Evolutionary conservation across 1,140 invertebrate genomes (phyloP).

Genomic region (Amyelois transitella): DNA sequence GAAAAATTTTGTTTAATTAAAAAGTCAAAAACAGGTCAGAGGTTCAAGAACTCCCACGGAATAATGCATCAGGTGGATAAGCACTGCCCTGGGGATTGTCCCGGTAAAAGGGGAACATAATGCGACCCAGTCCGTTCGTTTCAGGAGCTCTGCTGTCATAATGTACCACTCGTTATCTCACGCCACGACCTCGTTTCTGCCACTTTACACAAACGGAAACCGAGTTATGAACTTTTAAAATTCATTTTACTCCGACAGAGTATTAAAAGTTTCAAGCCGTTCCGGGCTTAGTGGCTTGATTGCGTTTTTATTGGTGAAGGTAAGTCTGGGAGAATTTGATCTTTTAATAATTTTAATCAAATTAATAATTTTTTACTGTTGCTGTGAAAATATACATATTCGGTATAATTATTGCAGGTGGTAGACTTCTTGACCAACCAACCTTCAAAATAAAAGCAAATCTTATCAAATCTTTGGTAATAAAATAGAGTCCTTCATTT

Average conservation of each 20-base stretch:
- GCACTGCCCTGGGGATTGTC: neutral
- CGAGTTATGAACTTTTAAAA: slow-evolving; percentile 47
- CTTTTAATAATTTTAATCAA: too few species aligned
- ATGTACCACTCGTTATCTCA: slow-evolving; percentile 46
- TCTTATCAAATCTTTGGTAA: too few species aligned
- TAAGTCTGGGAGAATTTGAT: neutral
- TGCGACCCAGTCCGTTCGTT: neutral
- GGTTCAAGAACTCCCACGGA: neutral
- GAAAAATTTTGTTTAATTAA: neutral
- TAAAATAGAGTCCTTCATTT: too few species aligned
- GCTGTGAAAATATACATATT: too few species aligned
- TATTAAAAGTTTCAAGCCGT: neutral
- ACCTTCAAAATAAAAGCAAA: too few species aligned
- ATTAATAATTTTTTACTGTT: too few species aligned
- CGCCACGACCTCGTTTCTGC: slow-evolving; percentile 49
- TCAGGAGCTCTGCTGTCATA: neutral
- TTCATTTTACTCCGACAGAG: slow-evolving; percentile 22
- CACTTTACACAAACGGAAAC: slow-evolving; percentile 49
- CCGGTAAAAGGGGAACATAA: neutral
- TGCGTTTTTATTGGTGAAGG: neutral
- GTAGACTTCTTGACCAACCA: too few species aligned
- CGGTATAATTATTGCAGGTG: too few species aligned
- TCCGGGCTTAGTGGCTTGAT: neutral
- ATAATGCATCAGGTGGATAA: neutral
- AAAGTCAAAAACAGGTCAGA: neutral